phyloP scores from a whole-genome alignment of 2,113 vertebrate genomes.

The Nerophis lumbriciformis region DNA sequence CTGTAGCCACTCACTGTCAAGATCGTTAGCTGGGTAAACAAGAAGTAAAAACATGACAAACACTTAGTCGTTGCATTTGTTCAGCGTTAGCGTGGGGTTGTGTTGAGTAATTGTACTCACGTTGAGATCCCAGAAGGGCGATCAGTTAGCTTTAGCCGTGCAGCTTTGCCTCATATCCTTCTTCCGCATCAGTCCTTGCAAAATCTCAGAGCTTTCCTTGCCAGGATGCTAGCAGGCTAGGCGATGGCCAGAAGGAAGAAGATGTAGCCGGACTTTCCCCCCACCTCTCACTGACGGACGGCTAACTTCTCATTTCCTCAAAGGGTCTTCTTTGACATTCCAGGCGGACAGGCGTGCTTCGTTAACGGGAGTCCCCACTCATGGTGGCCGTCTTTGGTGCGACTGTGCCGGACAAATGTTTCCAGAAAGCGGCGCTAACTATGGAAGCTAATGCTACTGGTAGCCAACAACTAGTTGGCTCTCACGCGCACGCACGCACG shows the following conservation, averaged over 20 bases:
- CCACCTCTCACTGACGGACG: neutral
- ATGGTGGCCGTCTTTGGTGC: conserved; percentile 27
- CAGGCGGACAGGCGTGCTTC: conserved; percentile 6
- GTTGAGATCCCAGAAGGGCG: conserved; percentile 35
- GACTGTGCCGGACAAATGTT: conserved; percentile 30
- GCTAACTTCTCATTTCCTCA: conserved; percentile 45
- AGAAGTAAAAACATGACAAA: conserved; percentile 7
- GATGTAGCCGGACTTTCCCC: conserved; percentile 31
- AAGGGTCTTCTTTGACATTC: conserved; percentile 36
- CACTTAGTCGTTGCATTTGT: conserved; percentile 4
- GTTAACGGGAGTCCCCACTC: conserved; percentile 17
- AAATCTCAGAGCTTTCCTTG: conserved; percentile 49
- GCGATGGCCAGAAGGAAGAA: conserved; percentile 21
- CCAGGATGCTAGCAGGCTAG: conserved; percentile 40
- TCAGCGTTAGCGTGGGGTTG: conserved; percentile 13
- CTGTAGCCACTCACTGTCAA: conserved; percentile 21
- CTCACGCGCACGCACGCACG: conserved; percentile 22
- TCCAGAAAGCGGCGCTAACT: conserved; percentile 41
- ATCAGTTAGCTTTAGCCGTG: conserved; percentile 52
- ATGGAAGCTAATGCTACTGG: conserved; percentile 41
- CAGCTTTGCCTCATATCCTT: conserved; percentile 56
- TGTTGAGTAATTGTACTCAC: conserved; percentile 29
- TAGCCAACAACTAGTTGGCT: conserved; percentile 62
- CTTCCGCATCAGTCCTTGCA: conserved; percentile 58
- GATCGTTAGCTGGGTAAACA: conserved; percentile 18